A percentile compares a stretch with the other conserved stretches of the same genome.
These are phyloP conservation scores for Gobionotothen gibberifrons DNA, from an alignment of 2,797 vertebrate species.

Conservation along the genomic window DNA sequence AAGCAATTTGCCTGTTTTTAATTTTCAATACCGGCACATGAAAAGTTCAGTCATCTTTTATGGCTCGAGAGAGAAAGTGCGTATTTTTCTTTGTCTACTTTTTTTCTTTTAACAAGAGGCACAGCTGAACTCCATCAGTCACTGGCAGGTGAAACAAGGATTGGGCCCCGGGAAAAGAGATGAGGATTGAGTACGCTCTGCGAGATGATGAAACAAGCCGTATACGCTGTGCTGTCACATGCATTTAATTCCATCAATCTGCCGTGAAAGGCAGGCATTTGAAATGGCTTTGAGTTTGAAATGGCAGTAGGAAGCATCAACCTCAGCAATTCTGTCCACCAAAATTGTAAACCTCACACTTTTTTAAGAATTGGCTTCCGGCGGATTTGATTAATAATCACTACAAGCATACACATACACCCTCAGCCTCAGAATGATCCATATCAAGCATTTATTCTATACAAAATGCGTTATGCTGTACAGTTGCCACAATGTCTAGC, in stretches of 20 bases:
- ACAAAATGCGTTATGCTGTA: conserved; percentile 15
- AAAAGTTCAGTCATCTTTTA: conserved; percentile 59
- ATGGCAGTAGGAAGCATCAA: conserved; percentile 18
- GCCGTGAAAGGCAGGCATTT: conserved; percentile 28
- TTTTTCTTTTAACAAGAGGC: conserved; percentile 21
- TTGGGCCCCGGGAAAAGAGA: conserved; percentile 24
- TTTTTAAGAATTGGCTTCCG: conserved; percentile 15
- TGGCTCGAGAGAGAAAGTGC: conserved; percentile 20
- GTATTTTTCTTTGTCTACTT: not conserved
- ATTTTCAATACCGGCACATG: conserved; percentile 38
- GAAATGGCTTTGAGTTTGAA: conserved; percentile 34
- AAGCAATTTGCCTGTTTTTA: conserved; percentile 61
- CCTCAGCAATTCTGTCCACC: conserved; percentile 10
- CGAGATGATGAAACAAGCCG: conserved; percentile 54
- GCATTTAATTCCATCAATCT: conserved; percentile 41
- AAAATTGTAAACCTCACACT: conserved; percentile 12
- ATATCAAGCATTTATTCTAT: conserved; percentile 7
- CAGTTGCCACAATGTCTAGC: not conserved
- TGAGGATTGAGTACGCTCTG: conserved; percentile 17
- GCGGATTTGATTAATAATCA: conserved; percentile 27
- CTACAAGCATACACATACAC: not conserved
- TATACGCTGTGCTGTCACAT: conserved; percentile 27
- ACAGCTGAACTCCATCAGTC: conserved; percentile 63
- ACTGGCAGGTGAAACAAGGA: conserved; percentile 61
- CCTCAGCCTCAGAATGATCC: conserved; percentile 2